Evolutionary conservation across 2,888 invertebrate genomes (phyloP).

Genomic region (Cyclophora albipunctata): DNA sequence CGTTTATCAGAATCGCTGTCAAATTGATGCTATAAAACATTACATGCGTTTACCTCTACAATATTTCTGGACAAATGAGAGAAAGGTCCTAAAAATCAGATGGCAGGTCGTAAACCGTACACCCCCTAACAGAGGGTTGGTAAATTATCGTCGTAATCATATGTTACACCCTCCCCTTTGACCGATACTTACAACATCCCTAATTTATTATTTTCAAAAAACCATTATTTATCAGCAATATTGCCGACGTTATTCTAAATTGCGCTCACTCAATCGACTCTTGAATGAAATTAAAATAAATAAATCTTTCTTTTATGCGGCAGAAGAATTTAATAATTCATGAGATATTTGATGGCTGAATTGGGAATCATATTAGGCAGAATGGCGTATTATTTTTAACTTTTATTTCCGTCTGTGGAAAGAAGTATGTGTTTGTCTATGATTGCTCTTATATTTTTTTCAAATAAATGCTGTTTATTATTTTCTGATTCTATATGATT

Average conservation of each 20-base stretch:
- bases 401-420: not conserved
- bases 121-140: too few species aligned
- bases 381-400: not conserved
- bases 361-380: not conserved
- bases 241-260: constrained; percentile 29
- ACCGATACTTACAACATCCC: constrained; percentile 25
- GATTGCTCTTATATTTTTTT: too few species aligned
- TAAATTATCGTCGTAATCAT: constrained; percentile 23
- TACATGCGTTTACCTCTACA: too few species aligned
- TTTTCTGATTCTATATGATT: too few species aligned
- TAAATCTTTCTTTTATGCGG: constrained; percentile 26
- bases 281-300: constrained; percentile 29
- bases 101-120: too few species aligned
- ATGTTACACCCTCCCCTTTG: constrained; percentile 21
- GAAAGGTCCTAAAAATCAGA: too few species aligned
- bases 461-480: too few species aligned
- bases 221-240: constrained; percentile 15
- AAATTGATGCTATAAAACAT: too few species aligned
- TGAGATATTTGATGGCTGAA: constrained; percentile 8
- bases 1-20: too few species aligned
- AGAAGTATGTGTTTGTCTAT: too few species aligned
- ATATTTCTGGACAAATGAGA: too few species aligned
- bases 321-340: constrained; percentile 15
- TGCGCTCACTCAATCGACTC: constrained; percentile 22
- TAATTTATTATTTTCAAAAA: constrained; percentile 22